phyloP scores from a whole-genome alignment of 2,888 invertebrate species.

The Callyntrura sp. region DNA sequence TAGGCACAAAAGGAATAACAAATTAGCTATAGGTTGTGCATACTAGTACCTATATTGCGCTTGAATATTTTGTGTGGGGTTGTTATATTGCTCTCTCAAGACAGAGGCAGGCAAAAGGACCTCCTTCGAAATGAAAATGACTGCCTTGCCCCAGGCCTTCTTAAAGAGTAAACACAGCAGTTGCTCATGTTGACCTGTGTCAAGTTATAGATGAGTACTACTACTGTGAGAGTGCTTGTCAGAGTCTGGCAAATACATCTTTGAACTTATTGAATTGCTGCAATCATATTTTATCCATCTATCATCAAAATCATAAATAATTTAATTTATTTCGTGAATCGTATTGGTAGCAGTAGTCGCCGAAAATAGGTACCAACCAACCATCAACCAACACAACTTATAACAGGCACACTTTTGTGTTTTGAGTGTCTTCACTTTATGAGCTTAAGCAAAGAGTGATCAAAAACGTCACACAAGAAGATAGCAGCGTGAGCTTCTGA shows the following conservation, averaged over 20 bases:
- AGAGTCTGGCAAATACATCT: conserved; percentile 4
- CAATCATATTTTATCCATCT: conserved; percentile 42
- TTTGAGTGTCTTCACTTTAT: too few relatives aligned
- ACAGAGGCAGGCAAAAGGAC: not conserved
- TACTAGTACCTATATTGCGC: conserved; percentile 23
- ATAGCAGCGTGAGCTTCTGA: too few relatives aligned
- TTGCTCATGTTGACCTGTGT: conserved; percentile 30
- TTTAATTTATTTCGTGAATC: conserved; percentile 43
- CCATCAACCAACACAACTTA: too few relatives aligned
- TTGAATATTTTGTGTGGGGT: not conserved
- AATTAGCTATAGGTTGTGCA: too few relatives aligned
- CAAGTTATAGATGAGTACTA: too few relatives aligned
- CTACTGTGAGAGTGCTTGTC: conserved; percentile 5
- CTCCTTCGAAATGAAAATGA: conserved; percentile 34
- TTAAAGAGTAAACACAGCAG: conserved; percentile 8
- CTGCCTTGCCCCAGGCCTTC: conserved; percentile 63
- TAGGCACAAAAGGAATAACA: conserved; percentile 1
- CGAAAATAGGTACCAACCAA: too few relatives aligned
- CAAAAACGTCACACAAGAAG: too few relatives aligned
- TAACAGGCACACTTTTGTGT: too few relatives aligned
- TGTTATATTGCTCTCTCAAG: not conserved
- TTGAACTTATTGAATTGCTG: not conserved
- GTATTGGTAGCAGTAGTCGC: not conserved
- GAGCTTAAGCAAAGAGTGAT: too few relatives aligned
- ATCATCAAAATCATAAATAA: conserved; percentile 52